Base-by-base conservation (phyloP, 2,113 vertebrate genomes). In the Himantopus leucocephalus region DNA sequence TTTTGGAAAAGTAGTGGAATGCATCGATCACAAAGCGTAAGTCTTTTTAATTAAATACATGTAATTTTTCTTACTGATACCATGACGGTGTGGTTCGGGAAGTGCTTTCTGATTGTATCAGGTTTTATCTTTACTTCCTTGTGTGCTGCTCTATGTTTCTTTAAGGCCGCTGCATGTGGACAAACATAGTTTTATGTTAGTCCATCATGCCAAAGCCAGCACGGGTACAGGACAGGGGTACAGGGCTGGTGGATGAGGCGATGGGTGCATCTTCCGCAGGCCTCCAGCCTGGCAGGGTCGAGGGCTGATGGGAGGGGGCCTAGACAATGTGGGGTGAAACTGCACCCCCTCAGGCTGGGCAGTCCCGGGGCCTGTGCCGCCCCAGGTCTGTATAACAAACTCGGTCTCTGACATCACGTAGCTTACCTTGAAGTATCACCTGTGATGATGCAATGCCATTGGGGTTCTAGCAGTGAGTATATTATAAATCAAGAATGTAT, bases 1-100 rank as follows among this genome's bases (percentile, higher is more conserved):
- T 96, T 99, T 99, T 99, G 99, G 99, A 75, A 99, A 98, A 97
- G 99, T 99, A 2, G 98, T 99, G n/a, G 99, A 99, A 91, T 99
- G 99, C 96, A 98, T 99, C 47, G 98, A 99, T 98, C 98, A 94
- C 85, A 93, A 97, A 96, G 71, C 8, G 96, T 98, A 96, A 98
- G 98, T 96, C 30, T 68, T 39, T 21, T 68, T 32, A 3, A n/a
- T 35, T 9, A 29, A 29, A 35, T 17, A 12, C 2, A 1, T 30
- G 20, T 16, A 2, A 11, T 15, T 41, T 55, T 63, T 79, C 52
- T 58, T 55, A 5, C 26, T 14, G 9, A 18, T 45, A 45, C 45
- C 45, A 45, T 35, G 14, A 3, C 14, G 5, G 41, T 13, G 10
- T 64, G 14, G 30, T 8, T 78, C 5, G 3, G 23, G 7, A 71